These are phyloP conservation scores for Alces alces DNA, from an alignment of 2,113 vertebrate species.

Conservation along the genomic window DNA sequence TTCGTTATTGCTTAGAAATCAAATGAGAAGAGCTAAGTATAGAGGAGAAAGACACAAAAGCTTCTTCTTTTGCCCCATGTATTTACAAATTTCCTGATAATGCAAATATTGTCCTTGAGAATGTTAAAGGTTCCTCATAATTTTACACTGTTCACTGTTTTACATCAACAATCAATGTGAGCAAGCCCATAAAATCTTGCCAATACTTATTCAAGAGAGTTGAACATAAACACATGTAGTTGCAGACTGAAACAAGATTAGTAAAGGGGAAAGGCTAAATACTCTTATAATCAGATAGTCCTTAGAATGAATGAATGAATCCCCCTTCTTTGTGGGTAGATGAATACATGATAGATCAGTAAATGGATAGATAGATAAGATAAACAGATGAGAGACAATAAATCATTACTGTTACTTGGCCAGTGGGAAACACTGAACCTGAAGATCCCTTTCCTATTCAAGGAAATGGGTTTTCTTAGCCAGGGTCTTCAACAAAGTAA, in stretches of 20 bases:
- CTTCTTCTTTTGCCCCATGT: not conserved
- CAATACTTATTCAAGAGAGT: not conserved
- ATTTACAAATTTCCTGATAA: constrained; percentile 43
- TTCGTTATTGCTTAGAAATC: constrained; percentile 1
- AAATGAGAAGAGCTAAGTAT: not conserved
- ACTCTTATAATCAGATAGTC: not conserved
- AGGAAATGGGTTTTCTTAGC: not conserved
- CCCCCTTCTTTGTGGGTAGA: not conserved
- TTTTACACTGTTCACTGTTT: not conserved
- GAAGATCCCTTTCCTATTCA: not conserved
- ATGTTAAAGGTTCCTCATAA: constrained; percentile 27
- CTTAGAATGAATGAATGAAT: not conserved
- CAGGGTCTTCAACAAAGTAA: not conserved
- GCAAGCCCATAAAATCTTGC: not conserved
- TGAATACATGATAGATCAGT: not conserved
- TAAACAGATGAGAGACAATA: not conserved
- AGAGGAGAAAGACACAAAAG: not conserved
- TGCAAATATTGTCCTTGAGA: constrained; percentile 33
- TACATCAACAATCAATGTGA: not conserved
- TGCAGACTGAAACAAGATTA: constrained; percentile 16
- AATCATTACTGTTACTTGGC: not conserved
- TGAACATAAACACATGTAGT: not conserved
- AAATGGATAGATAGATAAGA: not conserved
- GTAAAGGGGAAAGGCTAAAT: not conserved
- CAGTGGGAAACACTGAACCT: not conserved